Evolutionary conservation across 2,888 invertebrate species (phyloP).

Genomic region (Ferrisia virgata): DNA sequence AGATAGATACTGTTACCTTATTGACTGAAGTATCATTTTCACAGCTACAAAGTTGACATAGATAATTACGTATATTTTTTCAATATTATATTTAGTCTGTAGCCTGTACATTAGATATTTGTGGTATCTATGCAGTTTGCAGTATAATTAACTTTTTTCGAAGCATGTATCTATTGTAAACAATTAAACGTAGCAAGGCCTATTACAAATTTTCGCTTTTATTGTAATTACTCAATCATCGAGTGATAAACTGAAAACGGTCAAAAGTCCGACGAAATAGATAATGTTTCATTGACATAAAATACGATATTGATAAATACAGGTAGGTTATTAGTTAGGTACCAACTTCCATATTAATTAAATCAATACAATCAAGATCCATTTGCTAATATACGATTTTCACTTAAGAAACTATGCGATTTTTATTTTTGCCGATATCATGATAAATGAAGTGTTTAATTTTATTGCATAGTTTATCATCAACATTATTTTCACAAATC

Average conservation of each 20-base stretch:
- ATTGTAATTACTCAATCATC: neutral
- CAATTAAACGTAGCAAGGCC: neutral
- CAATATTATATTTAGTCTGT: no score
- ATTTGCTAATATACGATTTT: neutral
- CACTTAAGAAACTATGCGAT: neutral
- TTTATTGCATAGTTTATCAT: neutral
- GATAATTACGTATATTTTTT: no score
- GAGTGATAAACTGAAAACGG: neutral
- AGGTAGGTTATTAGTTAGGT: no score
- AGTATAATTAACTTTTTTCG: no score
- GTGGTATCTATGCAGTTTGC: no score
- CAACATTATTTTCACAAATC: neutral
- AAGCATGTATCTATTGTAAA: no score
- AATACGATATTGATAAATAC: neutral
- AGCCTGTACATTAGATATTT: no score
- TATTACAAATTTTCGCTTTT: neutral
- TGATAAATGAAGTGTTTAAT: neutral
- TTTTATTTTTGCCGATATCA: neutral
- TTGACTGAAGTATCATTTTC: no score
- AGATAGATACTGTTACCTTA: no score
- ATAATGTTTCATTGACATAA: neutral
- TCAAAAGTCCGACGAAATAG: conserved; percentile 23
- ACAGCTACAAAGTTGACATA: no score
- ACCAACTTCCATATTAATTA: no score
- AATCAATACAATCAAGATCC: no score